Percentiles rank a stretch among this genome's conserved stretches.
phyloP scores from a whole-genome alignment of 1,140 invertebrate species.

The Drosophila virilis region DNA sequence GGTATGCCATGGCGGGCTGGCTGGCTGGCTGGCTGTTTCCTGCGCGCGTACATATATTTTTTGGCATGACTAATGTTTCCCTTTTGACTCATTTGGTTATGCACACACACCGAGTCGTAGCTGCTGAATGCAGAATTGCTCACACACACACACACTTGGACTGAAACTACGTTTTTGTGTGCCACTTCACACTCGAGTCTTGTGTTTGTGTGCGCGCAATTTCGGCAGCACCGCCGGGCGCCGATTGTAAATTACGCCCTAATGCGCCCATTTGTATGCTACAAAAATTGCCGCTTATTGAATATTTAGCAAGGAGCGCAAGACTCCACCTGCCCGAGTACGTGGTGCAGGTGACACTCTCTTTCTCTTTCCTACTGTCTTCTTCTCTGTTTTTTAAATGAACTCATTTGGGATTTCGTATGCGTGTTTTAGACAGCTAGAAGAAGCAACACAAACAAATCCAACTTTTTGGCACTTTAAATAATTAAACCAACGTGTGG shows the following conservation, averaged over 20 bases:
- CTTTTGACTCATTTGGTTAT: conserved; percentile 80
- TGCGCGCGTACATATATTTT: conserved; percentile 26
- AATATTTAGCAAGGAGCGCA: conserved; percentile 71
- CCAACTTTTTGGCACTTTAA: conserved; percentile 70
- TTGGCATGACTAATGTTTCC: conserved; percentile 78
- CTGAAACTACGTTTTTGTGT: conserved; percentile 51
- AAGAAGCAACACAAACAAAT: conserved; percentile 30
- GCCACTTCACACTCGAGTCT: conserved; percentile 36
- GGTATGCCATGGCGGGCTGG: conserved; percentile 1
- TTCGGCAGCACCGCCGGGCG: conserved; percentile 47
- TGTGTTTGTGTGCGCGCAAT: conserved; percentile 41
- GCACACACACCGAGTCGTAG: conserved; percentile 18
- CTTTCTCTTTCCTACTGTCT: not conserved
- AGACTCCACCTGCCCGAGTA: conserved; percentile 1
- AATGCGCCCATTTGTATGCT: conserved; percentile 83
- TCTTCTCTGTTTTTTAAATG: conserved; percentile 54
- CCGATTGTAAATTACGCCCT: conserved; percentile 80
- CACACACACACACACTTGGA: conserved; percentile 17
- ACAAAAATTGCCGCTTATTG: conserved; percentile 82
- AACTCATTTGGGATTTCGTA: conserved; percentile 79
- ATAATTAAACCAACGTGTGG: conserved; percentile 67
- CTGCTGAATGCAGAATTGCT: conserved; percentile 28
- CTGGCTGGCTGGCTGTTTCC: conserved; percentile 12
- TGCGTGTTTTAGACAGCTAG: conserved; percentile 57
- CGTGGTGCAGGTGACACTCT: conserved; percentile 1